Percentiles rank a stretch among this genome's conserved stretches.
phyloP scores from a whole-genome alignment of 30 jellyfish, hydroid and myxozoan species.

The Rhopilema esculentum region DNA sequence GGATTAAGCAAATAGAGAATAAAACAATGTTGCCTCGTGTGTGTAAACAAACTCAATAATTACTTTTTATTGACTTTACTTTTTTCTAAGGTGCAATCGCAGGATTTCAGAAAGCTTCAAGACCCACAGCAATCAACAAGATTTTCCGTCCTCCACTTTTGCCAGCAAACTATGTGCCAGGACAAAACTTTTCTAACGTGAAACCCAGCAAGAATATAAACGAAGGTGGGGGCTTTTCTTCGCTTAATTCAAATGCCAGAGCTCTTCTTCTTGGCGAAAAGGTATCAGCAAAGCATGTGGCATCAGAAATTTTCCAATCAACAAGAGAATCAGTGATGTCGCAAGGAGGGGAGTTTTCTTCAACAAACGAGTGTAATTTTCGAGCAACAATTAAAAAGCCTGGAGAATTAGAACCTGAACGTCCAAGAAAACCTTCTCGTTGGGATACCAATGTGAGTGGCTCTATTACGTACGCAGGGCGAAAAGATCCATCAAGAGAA shows the following conservation, averaged over 20 bases:
- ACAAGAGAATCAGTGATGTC: neutral
- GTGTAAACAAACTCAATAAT: too few species aligned
- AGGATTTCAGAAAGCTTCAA: constrained; percentile 81
- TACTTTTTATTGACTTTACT: neutral
- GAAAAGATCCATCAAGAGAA: constrained; percentile 14
- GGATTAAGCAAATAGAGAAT: too few species aligned
- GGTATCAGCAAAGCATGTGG: constrained; percentile 21
- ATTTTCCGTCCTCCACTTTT: constrained; percentile 65
- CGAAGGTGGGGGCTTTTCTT: constrained; percentile 1
- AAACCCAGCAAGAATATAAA: neutral
- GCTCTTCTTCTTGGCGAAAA: constrained; percentile 79
- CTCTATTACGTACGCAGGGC: neutral
- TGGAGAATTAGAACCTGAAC: constrained; percentile 14
- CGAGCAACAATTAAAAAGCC: neutral
- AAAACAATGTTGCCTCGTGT: too few species aligned
- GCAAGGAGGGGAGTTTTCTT: neutral
- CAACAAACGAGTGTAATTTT: neutral
- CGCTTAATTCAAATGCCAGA: constrained; percentile 70
- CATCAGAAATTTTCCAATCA: constrained; percentile 7
- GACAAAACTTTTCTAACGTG: constrained; percentile 28
- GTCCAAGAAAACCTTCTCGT: constrained; percentile 45
- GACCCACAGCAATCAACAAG: constrained; percentile 51
- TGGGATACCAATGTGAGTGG: constrained; percentile 45
- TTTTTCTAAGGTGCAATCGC: constrained; percentile 59
- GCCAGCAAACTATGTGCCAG: constrained; percentile 74